Evolutionary conservation across 2,797 vertebrate genomes (phyloP).

Genomic region (Acestrorhynchus altus): DNA sequence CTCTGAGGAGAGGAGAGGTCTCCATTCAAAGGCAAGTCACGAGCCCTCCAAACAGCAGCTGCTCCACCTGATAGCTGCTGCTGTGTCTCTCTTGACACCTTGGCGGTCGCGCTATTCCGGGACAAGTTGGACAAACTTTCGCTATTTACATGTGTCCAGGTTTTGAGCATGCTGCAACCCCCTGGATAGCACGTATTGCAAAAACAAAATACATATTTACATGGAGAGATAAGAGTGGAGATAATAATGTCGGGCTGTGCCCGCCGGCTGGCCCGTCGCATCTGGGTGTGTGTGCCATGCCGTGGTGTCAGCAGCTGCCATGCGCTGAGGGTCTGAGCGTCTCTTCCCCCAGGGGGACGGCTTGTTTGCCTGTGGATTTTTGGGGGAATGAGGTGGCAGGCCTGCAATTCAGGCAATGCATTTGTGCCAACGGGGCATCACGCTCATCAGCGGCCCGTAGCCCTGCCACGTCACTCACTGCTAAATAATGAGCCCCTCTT

Average conservation of each 20-base stretch:
- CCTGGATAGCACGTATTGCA: conserved; percentile 47
- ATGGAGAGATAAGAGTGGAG: conserved; percentile 58
- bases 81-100: conserved; percentile 49
- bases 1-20: conserved; percentile 3
- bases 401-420: conserved; percentile 49
- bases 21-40: conserved; percentile 50
- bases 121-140: conserved; percentile 63
- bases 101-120: conserved; percentile 43
- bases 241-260: conserved; percentile 58
- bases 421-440: conserved; percentile 60
- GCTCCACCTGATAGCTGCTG: conserved; percentile 39
- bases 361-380: conserved; percentile 60
- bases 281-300: conserved; percentile 52
- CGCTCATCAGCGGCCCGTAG: conserved; percentile 58
- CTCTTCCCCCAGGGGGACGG: conserved; percentile 61
- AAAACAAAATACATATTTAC: conserved; percentile 64
- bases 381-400: conserved; percentile 58
- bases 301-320: conserved; percentile 62
- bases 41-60: conserved; percentile 34
- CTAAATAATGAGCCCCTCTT: conserved; percentile 62
- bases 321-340: conserved; percentile 49
- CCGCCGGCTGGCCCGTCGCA: conserved; percentile 42
- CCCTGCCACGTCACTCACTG: conserved; percentile 60
- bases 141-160: conserved; percentile 60
- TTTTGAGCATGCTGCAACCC: conserved; percentile 47